phyloP scores from a whole-genome alignment of 2,797 vertebrate genomes.

The Betta splendens region DNA sequence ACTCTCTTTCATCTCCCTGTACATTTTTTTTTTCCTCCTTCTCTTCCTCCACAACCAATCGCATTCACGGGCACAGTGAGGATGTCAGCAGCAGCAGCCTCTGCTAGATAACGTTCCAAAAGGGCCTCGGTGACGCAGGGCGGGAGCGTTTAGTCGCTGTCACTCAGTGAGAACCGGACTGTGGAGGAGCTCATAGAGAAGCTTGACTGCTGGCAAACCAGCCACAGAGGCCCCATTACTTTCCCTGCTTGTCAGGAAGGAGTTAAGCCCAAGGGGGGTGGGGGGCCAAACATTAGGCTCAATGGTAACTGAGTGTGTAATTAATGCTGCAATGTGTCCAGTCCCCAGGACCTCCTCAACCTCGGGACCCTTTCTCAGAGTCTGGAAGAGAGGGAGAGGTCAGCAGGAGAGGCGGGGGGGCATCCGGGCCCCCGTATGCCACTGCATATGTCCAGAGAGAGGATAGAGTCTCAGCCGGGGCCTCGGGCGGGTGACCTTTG shows the following conservation, averaged over 20 bases:
- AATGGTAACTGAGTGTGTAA: conserved; percentile 97
- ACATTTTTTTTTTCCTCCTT: conserved; percentile 34
- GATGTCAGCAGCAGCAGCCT: conserved; percentile 69
- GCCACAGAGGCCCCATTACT: conserved; percentile 80
- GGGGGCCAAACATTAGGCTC: conserved; percentile 79
- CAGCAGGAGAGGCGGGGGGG: conserved; percentile 82
- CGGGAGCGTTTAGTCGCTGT: conserved; percentile 64
- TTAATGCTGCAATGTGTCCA: conserved; percentile 92
- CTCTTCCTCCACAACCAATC: conserved; percentile 56
- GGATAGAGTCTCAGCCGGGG: conserved; percentile 68
- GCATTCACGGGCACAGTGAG: conserved; percentile 46
- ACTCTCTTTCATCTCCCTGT: conserved; percentile 62
- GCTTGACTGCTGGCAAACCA: conserved; percentile 75
- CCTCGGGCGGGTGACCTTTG: conserved; percentile 78
- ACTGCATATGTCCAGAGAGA: conserved; percentile 74
- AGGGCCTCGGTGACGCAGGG: conserved; percentile 54
- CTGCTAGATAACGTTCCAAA: conserved; percentile 68
- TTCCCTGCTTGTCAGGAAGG: conserved; percentile 83
- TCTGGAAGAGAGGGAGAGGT: conserved; percentile 72
- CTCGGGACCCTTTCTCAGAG: conserved; percentile 78
- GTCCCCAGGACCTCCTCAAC: conserved; percentile 87
- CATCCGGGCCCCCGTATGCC: conserved; percentile 84
- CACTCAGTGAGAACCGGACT: conserved; percentile 52
- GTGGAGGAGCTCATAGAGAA: conserved; percentile 57
- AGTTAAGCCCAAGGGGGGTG: conserved; percentile 71